A percentile compares a stretch with the other conserved stretches of the same genome.
Evolutionary conservation across 2,888 invertebrate genomes (phyloP).

Genomic region (Sussaba pulchella): DNA sequence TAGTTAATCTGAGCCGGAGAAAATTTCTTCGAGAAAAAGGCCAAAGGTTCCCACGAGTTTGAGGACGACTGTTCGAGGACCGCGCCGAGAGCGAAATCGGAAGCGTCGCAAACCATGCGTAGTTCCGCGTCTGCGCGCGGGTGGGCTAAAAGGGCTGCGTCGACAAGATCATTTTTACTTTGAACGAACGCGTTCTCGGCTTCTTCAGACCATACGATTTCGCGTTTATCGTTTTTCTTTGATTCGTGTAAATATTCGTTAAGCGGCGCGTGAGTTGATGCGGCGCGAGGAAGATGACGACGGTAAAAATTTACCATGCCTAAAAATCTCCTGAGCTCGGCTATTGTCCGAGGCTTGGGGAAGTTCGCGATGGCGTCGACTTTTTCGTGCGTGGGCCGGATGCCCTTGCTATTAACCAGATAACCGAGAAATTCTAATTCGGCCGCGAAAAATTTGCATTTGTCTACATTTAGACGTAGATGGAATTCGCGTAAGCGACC

Average conservation of each 20-base stretch:
- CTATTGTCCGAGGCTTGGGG: slow-evolving; percentile 35
- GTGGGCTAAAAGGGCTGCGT: slow-evolving; percentile 56
- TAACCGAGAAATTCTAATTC: slow-evolving; percentile 62
- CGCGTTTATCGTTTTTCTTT: slow-evolving; percentile 65
- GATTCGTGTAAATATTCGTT: slow-evolving; percentile 46
- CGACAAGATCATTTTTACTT: slow-evolving; percentile 52
- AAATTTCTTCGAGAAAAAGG: slow-evolving; percentile 37
- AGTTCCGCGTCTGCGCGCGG: slow-evolving; percentile 46
- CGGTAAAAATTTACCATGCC: slow-evolving; percentile 55
- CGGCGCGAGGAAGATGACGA: slow-evolving; percentile 54
- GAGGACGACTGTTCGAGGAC: slow-evolving; percentile 40
- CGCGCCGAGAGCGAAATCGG: slow-evolving; percentile 41
- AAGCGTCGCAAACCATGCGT: slow-evolving; percentile 54
- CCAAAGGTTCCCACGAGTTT: slow-evolving; percentile 45
- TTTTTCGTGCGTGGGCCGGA: slow-evolving; percentile 45
- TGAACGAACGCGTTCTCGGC: slow-evolving; percentile 61
- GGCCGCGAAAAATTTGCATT: slow-evolving; percentile 25
- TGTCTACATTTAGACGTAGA: slow-evolving; percentile 34
- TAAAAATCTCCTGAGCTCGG: slow-evolving; percentile 53
- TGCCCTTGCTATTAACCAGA: slow-evolving; percentile 45
- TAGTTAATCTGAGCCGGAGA: slow-evolving; percentile 66
- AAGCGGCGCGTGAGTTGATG: slow-evolving; percentile 61
- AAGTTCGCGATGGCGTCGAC: slow-evolving; percentile 48
- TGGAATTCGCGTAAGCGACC: slow-evolving; percentile 13
- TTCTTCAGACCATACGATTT: slow-evolving; percentile 64